Conservation (phyloP, 2,888 invertebrate genomes). For the Cyclophora albipunctata region DNA sequence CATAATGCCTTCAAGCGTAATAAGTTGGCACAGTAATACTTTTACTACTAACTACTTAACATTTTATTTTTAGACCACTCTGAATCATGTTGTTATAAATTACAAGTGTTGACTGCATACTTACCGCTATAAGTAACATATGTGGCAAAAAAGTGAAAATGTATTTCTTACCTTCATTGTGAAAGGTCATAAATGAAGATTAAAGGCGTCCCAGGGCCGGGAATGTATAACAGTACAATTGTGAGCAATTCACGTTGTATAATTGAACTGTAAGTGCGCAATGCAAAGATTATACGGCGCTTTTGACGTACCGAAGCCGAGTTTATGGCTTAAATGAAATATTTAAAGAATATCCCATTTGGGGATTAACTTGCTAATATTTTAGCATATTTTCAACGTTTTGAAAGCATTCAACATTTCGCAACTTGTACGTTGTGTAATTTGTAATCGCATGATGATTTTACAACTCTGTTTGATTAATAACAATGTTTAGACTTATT, state of each 20-base stretch:
- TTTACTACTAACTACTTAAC: too few relatives aligned
- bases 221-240: conserved; percentile 26
- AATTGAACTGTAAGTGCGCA: conserved; percentile 13
- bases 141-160: neutral
- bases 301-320: conserved; percentile 6
- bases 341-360: conserved; percentile 6
- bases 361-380: conserved; percentile 2
- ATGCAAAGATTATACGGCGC: conserved; percentile 10
- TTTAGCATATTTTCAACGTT: neutral
- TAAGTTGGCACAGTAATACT: too few relatives aligned
- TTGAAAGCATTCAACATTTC: neutral
- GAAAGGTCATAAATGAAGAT: conserved; percentile 12
- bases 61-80: too few relatives aligned
- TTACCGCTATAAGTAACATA: too few relatives aligned
- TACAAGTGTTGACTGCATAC: too few relatives aligned
- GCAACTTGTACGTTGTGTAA: neutral
- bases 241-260: conserved; percentile 23
- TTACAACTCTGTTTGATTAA: too few relatives aligned
- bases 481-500: too few relatives aligned
- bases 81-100: too few relatives aligned
- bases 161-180: neutral
- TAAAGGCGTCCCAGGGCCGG: conserved; percentile 12
- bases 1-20: too few relatives aligned
- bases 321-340: conserved; percentile 8
- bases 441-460: too few relatives aligned